These are phyloP conservation scores for Cyanoramphus novaezelandiae DNA, from an alignment of 2,113 vertebrate genomes.

Conservation along the genomic window DNA sequence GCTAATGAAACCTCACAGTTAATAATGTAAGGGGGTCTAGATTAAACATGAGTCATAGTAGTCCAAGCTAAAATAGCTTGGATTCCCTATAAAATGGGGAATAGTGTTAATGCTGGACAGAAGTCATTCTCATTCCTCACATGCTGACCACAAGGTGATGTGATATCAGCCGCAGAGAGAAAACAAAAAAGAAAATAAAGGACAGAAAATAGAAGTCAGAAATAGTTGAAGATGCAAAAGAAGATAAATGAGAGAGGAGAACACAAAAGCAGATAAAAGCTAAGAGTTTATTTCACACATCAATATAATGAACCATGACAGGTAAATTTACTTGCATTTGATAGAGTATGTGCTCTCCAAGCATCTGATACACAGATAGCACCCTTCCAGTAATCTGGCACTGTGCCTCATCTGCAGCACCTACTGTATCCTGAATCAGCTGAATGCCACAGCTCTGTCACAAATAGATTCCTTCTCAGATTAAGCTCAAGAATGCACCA, in stretches of 20 bases:
- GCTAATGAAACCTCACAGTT: neutral
- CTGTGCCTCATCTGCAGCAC: neutral
- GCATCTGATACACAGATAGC: neutral
- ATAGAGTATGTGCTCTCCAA: neutral
- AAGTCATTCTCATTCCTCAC: neutral
- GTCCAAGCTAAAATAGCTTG: neutral
- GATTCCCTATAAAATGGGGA: neutral
- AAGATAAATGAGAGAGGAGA: neutral
- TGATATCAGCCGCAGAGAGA: neutral
- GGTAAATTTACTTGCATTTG: slow-evolving; percentile 4
- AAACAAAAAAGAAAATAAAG: neutral
- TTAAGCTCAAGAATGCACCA: neutral
- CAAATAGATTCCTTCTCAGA: neutral
- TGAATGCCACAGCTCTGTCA: neutral
- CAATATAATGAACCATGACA: neutral
- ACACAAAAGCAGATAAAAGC: neutral
- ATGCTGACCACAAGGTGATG: neutral
- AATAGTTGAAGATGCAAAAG: neutral
- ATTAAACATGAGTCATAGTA: neutral
- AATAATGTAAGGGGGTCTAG: neutral
- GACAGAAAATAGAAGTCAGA: neutral
- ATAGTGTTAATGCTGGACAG: neutral
- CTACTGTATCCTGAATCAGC: neutral
- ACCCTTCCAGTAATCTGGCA: neutral
- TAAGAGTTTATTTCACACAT: neutral